A percentile compares a stretch with the other conserved stretches of the same genome.
Evolutionary conservation across 37 sponge, comb jelly and placozoan genomes (phyloP).

Genomic region (Chondrosia reniformis): DNA sequence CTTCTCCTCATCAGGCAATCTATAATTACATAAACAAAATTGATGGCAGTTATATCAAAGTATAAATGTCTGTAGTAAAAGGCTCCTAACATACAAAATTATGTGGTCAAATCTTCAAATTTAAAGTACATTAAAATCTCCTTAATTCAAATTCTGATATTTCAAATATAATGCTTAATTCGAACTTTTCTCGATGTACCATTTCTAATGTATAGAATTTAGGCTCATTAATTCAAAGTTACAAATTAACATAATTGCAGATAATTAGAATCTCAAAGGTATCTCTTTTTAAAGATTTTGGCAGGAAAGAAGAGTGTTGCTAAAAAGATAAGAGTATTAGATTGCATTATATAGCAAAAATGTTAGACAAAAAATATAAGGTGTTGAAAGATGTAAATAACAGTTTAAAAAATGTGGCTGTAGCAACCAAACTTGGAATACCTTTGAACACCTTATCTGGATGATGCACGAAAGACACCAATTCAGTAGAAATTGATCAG

Average conservation of each 20-base stretch:
- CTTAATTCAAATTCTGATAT: conserved; percentile 4
- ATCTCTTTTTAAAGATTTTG: too few species aligned
- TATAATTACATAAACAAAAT: too few species aligned
- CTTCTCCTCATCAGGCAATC: too few species aligned
- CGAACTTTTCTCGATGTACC: background rate
- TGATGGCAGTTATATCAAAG: too few species aligned
- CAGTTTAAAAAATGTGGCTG: background rate
- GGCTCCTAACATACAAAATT: too few species aligned
- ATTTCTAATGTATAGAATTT: background rate
- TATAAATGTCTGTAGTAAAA: too few species aligned
- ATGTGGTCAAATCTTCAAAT: too few species aligned
- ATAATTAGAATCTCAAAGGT: background rate
- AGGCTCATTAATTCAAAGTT: background rate
- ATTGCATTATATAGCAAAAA: background rate
- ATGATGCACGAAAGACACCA: background rate
- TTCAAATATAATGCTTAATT: background rate
- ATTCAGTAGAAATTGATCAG: background rate
- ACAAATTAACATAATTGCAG: background rate
- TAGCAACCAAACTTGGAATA: background rate
- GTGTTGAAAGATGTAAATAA: background rate
- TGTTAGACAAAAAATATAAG: background rate
- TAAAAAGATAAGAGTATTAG: background rate
- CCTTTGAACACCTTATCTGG: background rate
- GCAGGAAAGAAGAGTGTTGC: too few species aligned
- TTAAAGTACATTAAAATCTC: conserved; percentile 8